Percentiles rank a stretch among this genome's conserved stretches.
These are phyloP conservation scores for Brachymystax lenok DNA, from an alignment of 2,797 vertebrate genomes.

Conservation along the genomic window DNA sequence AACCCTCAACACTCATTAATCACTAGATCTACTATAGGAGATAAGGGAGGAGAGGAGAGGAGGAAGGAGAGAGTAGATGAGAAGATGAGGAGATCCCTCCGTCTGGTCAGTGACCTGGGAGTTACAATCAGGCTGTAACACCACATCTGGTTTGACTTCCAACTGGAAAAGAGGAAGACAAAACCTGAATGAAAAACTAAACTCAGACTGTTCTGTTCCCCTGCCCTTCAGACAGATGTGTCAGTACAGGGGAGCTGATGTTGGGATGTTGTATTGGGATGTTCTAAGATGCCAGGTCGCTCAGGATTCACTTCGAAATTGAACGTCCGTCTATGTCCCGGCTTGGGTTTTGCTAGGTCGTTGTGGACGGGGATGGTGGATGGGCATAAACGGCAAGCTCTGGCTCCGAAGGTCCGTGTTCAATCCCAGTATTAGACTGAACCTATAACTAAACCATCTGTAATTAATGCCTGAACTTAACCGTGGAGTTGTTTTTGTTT, in stretches of 20 bases:
- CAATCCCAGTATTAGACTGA: no score
- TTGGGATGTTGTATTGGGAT: constrained; percentile 42
- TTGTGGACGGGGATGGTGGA: no score
- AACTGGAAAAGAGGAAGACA: constrained; percentile 36
- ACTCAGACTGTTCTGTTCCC: no score
- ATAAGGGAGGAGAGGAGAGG: background rate
- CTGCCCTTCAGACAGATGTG: constrained; percentile 30
- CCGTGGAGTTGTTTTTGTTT: no score
- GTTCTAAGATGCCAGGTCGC: constrained; percentile 32
- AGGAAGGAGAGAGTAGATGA: background rate
- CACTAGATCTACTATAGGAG: background rate
- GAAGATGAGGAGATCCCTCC: constrained; percentile 5
- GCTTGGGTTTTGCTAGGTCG: no score
- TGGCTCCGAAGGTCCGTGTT: no score
- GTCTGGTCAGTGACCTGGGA: constrained; percentile 37
- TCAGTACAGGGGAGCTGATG: background rate
- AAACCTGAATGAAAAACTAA: constrained; percentile 32
- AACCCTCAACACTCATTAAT: constrained; percentile 17
- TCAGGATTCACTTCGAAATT: no score
- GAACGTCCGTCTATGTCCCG: no score
- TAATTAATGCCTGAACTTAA: no score
- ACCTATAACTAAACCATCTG: no score
- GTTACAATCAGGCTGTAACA: constrained; percentile 27
- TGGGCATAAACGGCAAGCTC: no score
- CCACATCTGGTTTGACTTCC: constrained; percentile 62